A percentile compares a stretch with the other conserved stretches of the same genome.
These are phyloP conservation scores for Dysidea cf. avara DNA, from an alignment of 37 sponge, comb jelly and placozoan genomes.

Conservation along the genomic window DNA sequence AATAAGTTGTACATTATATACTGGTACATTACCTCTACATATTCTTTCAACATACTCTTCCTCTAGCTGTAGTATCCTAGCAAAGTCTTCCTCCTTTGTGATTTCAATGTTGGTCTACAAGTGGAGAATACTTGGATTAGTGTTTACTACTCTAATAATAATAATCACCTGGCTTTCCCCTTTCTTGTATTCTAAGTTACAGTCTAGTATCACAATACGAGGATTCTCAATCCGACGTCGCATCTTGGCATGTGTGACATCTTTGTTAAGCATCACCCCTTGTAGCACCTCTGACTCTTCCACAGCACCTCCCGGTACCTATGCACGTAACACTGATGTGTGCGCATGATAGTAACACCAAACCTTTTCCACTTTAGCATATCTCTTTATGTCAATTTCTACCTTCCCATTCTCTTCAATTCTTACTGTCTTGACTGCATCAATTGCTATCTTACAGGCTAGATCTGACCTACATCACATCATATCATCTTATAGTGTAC, in stretches of 20 bases:
- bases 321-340: not conserved
- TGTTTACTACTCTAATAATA: not conserved
- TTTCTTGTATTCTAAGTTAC: slow-evolving; percentile 97
- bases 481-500: not conserved
- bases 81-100: slow-evolving; percentile 68
- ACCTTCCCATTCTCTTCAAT: slow-evolving; percentile 69
- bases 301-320: slow-evolving; percentile 90
- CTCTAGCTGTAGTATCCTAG: slow-evolving; percentile 83
- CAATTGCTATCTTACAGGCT: slow-evolving; percentile 91
- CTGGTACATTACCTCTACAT: slow-evolving; percentile 43
- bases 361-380: slow-evolving; percentile 93
- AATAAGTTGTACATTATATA: too few relatives aligned
- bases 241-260: slow-evolving; percentile 95
- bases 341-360: not conserved
- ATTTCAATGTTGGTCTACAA: slow-evolving; percentile 79
- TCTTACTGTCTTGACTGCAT: slow-evolving; percentile 86
- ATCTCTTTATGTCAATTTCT: slow-evolving; percentile 98
- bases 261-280: slow-evolving; percentile 97
- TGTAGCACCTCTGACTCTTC: slow-evolving; percentile 86
- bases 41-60: slow-evolving; percentile 87
- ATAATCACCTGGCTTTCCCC: slow-evolving; percentile 87
- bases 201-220: slow-evolving; percentile 92
- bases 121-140: not conserved
- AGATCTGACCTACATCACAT: slow-evolving; percentile 60
- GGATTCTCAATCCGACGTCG: slow-evolving; percentile 89